phyloP scores from a whole-genome alignment of 2,113 vertebrate genomes.

The Corynorhinus townsendii region DNA sequence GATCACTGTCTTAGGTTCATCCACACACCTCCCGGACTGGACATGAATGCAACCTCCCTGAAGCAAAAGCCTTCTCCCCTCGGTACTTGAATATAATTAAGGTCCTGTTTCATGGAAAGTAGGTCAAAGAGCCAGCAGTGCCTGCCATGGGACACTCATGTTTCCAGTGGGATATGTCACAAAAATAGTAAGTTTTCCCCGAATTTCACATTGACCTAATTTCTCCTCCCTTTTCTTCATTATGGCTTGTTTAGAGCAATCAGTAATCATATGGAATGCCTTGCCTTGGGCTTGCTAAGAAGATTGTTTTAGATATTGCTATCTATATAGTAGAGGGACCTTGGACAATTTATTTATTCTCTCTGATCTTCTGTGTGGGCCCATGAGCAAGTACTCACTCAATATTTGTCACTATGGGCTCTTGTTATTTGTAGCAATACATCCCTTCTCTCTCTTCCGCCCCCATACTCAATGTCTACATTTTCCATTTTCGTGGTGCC shows the following conservation, averaged over 20 bases:
- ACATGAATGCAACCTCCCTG: not conserved
- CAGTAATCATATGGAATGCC: not conserved
- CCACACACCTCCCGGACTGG: not conserved
- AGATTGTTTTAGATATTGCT: not conserved
- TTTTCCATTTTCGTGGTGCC: not conserved
- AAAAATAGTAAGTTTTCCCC: not conserved
- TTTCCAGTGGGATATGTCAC: not conserved
- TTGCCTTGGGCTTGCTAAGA: not conserved
- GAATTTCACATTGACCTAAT: not conserved
- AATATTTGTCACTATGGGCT: too few relatives aligned
- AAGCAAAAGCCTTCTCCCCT: rapidly evolving
- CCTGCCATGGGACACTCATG: rapidly evolving
- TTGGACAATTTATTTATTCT: not conserved
- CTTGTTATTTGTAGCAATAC: not conserved
- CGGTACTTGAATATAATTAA: not conserved
- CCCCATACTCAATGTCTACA: not conserved
- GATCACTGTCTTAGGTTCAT: not conserved
- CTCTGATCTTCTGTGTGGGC: not conserved
- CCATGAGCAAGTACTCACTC: not conserved
- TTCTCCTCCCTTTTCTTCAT: not conserved
- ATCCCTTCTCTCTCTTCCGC: not conserved
- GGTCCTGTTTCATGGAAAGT: not conserved
- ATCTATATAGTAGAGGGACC: not conserved
- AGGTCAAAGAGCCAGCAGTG: not conserved
- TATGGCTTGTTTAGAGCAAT: not conserved